These are phyloP conservation scores for Euura lappo DNA, from an alignment of 1,140 invertebrate species.

Conservation along the genomic window DNA sequence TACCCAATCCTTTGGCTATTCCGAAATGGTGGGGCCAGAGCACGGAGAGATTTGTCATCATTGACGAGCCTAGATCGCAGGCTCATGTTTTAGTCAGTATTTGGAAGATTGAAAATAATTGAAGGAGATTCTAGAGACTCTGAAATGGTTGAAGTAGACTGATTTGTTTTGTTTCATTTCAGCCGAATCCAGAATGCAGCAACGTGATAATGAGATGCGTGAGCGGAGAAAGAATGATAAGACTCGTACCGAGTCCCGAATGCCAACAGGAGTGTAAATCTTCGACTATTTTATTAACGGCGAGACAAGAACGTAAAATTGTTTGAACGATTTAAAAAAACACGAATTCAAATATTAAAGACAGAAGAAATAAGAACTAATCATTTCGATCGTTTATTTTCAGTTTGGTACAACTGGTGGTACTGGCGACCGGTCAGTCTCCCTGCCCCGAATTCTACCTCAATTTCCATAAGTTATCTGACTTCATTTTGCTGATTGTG, in stretches of 20 bases:
- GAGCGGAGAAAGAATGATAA: constrained; percentile 68
- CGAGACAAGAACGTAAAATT: constrained; percentile 73
- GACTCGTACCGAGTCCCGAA: constrained; percentile 71
- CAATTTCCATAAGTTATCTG: constrained; percentile 71
- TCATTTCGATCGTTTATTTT: constrained; percentile 49
- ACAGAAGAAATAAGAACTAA: background rate
- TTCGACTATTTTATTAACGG: constrained; percentile 68
- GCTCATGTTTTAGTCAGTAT: constrained; percentile 64
- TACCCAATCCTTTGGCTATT: constrained; percentile 67
- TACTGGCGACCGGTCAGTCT: constrained; percentile 77
- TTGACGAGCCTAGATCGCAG: constrained; percentile 68
- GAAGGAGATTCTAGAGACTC: constrained; percentile 15
- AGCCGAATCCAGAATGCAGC: constrained; percentile 78
- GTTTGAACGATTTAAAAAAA: constrained; percentile 6
- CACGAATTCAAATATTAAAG: constrained; percentile 1
- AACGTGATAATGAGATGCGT: constrained; percentile 74
- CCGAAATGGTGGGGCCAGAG: constrained; percentile 70
- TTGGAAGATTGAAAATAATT: constrained; percentile 9
- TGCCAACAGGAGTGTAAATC: constrained; percentile 70
- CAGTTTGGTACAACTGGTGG: constrained; percentile 87
- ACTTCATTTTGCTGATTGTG: constrained; percentile 71
- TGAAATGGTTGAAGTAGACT: constrained; percentile 15
- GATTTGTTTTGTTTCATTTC: constrained; percentile 25
- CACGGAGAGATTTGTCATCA: constrained; percentile 73
- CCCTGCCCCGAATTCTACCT: constrained; percentile 63